Percentiles rank a stretch among this genome's conserved stretches.
These are phyloP conservation scores for Artibeus lituratus DNA, from an alignment of 2,797 vertebrate species.

Conservation along the genomic window DNA sequence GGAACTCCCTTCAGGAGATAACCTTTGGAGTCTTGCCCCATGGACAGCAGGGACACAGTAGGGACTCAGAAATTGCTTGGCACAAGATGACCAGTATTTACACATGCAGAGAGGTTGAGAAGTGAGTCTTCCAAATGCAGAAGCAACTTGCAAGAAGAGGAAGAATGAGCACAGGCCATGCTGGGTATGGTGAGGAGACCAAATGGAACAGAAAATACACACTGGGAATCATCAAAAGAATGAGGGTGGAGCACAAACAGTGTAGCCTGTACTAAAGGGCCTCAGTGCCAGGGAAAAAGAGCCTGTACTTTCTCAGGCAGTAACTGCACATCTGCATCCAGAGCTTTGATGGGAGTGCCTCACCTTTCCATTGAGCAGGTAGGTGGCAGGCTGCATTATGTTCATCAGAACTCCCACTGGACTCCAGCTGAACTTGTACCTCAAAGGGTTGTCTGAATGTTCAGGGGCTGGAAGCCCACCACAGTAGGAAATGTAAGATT, in stretches of 20 bases:
- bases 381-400: slow-evolving; percentile 90
- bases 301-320: not conserved
- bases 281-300: not conserved
- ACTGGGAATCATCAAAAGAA: not conserved
- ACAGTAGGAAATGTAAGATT: slow-evolving; percentile 94
- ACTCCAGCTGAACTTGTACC: slow-evolving; percentile 99
- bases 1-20: not conserved
- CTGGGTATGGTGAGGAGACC: not conserved
- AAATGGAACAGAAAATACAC: not conserved
- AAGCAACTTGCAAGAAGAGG: not conserved
- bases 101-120: not conserved
- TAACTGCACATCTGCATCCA: not conserved
- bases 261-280: not conserved
- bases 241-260: accelerated
- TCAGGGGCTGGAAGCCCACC: slow-evolving; percentile 96
- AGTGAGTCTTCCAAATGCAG: not conserved
- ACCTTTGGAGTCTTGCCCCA: not conserved
- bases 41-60: not conserved
- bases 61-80: not conserved
- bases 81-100: not conserved
- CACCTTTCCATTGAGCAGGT: slow-evolving; percentile 91
- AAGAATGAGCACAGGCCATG: not conserved
- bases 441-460: slow-evolving; percentile 94
- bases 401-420: slow-evolving; percentile 93
- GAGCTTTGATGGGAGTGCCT: not conserved